Evolutionary conservation across 2,797 vertebrate genomes (phyloP), one percentile per base, ranked within the genome.

Genomic region (Rhynchonycteris naso): DNA sequence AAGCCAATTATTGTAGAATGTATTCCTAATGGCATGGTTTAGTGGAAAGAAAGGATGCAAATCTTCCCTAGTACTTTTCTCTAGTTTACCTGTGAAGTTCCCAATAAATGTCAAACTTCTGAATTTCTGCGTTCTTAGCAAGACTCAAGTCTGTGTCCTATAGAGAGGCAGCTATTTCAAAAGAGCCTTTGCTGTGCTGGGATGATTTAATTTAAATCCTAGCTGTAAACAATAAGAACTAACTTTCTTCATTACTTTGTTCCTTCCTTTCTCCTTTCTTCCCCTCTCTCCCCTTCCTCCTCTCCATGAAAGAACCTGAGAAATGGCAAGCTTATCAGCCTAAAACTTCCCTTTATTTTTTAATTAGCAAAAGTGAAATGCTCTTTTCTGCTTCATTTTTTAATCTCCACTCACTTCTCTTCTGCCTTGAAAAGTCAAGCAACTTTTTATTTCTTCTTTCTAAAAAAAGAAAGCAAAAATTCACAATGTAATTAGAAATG

Each of bases 361-460:
- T 72, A 59, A 72, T 81, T 65, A 58, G 11, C 47, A 87, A 85
- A 93, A 95, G 71, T 94, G 18, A 65, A 88, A 84, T 13, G 52
- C 50, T 68, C 5, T 50, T 59, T 33, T 65, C 33, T 66, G 26
- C n/a, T 95, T 74, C 52, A 24, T 65, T 85, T 78, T 83, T 58
- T 76, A 78, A 79, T 28, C 33, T 85, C 63, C 38, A 68, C 28
- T 9, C 16, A 65, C 15, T 10, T 24, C 5, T 54, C 16, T 92
- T 85, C 52, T 95, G 50, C 19, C 76, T 91, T 91, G n/a, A 88
- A 97, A 95, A 90, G n/a, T 18, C 71, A 87, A 75, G 18, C 16
- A 92, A 50, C 22, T 76, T 95, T 82, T 85, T 35, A 72, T 86
- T 78, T 26, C 28, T 92, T 85, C 80, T 83, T 89, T 69, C 19